These are phyloP conservation scores for Sisor rabdophorus DNA, from an alignment of 2,113 vertebrate species.

Conservation along the genomic window DNA sequence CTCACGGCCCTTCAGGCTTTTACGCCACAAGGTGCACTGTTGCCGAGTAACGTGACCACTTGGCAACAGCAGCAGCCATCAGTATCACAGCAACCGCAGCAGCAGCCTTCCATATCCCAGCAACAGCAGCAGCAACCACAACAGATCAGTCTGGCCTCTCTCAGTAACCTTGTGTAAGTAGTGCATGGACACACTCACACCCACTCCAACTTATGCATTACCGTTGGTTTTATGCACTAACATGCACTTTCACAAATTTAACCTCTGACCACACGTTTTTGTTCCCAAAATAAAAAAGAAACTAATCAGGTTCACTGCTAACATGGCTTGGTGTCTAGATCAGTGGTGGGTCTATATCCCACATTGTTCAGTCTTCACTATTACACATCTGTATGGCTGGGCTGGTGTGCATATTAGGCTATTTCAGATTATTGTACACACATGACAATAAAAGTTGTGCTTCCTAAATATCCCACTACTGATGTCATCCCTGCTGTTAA, in stretches of 20 bases:
- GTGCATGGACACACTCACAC: slow-evolving; percentile 5
- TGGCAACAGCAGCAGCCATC: slow-evolving; percentile 85
- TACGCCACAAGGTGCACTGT: slow-evolving; percentile 81
- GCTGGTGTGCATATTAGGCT: neutral
- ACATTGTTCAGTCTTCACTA: neutral
- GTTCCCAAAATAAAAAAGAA: too few species aligned
- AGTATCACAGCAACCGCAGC: slow-evolving; percentile 74
- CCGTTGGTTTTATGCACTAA: neutral
- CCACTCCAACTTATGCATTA: neutral
- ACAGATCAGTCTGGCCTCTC: slow-evolving; percentile 83
- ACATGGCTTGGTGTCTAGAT: neutral
- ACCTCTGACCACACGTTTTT: slow-evolving; percentile 38
- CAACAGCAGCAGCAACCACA: slow-evolving; percentile 70
- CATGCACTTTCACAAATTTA: slow-evolving; percentile 21
- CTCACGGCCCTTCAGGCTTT: slow-evolving; percentile 88
- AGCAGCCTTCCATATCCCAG: slow-evolving; percentile 65
- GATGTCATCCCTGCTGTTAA: too few species aligned
- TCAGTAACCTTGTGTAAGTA: slow-evolving; percentile 90
- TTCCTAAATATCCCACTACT: too few species aligned
- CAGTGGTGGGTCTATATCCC: neutral
- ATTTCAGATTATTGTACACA: slow-evolving; percentile 4
- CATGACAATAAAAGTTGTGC: too few species aligned
- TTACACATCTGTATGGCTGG: neutral
- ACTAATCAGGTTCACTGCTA: neutral
- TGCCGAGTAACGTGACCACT: slow-evolving; percentile 85